Evolutionary conservation across 2,113 vertebrate species (phyloP).

Genomic region (Calonectris borealis): DNA sequence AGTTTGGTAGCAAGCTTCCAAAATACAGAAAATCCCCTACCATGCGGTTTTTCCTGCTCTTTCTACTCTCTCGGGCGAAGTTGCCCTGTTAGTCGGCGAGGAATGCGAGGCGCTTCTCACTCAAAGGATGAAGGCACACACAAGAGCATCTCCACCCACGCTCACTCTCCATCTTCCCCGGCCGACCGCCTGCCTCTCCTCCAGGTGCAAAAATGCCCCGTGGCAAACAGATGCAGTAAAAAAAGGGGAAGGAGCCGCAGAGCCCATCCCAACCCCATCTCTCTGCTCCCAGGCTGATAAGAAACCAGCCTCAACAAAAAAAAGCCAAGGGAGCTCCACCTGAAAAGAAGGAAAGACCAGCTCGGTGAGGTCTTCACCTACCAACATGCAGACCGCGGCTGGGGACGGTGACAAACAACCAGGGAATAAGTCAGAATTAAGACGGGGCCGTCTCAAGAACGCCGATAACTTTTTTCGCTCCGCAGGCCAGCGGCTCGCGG

Average conservation of each 20-base stretch:
- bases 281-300: not conserved
- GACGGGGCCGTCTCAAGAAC: accelerated
- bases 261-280: not conserved
- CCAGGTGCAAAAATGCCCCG: not conserved
- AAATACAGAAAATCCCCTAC: not conserved
- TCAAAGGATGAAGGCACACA: not conserved
- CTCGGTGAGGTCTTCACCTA: not conserved
- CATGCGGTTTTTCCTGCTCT: accelerated
- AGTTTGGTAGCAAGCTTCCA: not conserved
- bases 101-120: not conserved
- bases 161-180: not conserved
- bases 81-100: not conserved
- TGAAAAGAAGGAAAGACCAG: not conserved
- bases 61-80: not conserved
- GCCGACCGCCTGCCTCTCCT: not conserved
- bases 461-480: accelerated
- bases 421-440: not conserved
- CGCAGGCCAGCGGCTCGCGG: not conserved
- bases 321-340: not conserved
- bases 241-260: not conserved
- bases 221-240: not conserved
- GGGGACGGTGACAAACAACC: not conserved
- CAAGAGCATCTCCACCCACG: not conserved
- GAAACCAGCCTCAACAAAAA: not conserved
- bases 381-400: accelerated